Percentiles rank a stretch among this genome's conserved stretches.
Evolutionary conservation across 1,140 invertebrate genomes (phyloP).

Genomic region (Bombyx mori): ASM3026992v2 NC_085131.1:8721001-8721500

Average conservation of each 20-base stretch:
- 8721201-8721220: not conserved
- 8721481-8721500: not conserved
- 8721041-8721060: too few species aligned
- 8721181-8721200: not conserved
- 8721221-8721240: slow-evolving; percentile 84
- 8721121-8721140: not conserved
- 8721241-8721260: slow-evolving; percentile 83
- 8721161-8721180: not conserved
- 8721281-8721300: slow-evolving; percentile 92
- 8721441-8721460: too few species aligned
- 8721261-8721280: slow-evolving; percentile 87
- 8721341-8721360: slow-evolving; percentile 94
- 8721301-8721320: slow-evolving; percentile 91
- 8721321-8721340: slow-evolving; percentile 91
- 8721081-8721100: not conserved
- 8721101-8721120: not conserved
- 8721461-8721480: not conserved
- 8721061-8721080: not conserved
- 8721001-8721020: not conserved
- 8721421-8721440: too few species aligned
- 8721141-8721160: not conserved
- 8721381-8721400: too few species aligned
- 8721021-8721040: too few species aligned
- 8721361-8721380: slow-evolving; percentile 25
- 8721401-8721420: too few species aligned